Conservation (phyloP, 1,140 invertebrate species). For the Ceratina australensis region DNA sequence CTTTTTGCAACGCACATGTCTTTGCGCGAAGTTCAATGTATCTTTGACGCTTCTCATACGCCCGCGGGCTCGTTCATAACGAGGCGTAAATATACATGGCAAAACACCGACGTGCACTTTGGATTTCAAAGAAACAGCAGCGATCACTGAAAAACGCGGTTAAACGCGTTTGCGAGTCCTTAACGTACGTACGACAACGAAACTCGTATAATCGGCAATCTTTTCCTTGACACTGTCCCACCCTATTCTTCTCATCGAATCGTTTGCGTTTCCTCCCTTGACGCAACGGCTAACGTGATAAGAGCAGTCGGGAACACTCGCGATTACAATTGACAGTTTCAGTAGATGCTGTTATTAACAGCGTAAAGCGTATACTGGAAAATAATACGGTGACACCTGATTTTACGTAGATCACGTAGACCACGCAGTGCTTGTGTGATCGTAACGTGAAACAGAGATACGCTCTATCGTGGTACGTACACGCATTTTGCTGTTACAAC, state of each 20-base stretch:
- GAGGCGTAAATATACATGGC: constrained; percentile 12
- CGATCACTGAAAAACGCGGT: constrained; percentile 14
- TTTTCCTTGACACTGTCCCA: constrained; percentile 29
- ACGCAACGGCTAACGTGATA: constrained; percentile 22
- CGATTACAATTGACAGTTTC: constrained; percentile 9
- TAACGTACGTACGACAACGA: constrained; percentile 14
- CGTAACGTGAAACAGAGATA: constrained; percentile 30
- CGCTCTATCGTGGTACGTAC: constrained; percentile 29
- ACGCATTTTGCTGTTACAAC: constrained; percentile 40
- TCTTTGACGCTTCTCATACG: background rate
- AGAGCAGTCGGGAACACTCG: constrained; percentile 13
- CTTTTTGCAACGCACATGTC: constrained; percentile 38
- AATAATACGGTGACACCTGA: constrained; percentile 7
- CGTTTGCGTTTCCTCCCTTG: constrained; percentile 22
- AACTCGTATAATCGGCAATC: constrained; percentile 16
- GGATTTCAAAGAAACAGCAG: constrained; percentile 15
- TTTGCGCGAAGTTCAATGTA: background rate
- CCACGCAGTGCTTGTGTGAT: background rate
- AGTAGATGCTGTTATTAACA: background rate
- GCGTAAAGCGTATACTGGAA: background rate
- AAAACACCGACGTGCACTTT: constrained; percentile 25
- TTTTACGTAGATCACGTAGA: constrained; percentile 16
- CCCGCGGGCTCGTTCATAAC: background rate
- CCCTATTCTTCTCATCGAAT: constrained; percentile 35
- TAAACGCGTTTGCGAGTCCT: constrained; percentile 24